Percentiles rank a stretch among this genome's conserved stretches.
Evolutionary conservation across 1,140 invertebrate species (phyloP).

Genomic region (Riptortus pedestris): DNA sequence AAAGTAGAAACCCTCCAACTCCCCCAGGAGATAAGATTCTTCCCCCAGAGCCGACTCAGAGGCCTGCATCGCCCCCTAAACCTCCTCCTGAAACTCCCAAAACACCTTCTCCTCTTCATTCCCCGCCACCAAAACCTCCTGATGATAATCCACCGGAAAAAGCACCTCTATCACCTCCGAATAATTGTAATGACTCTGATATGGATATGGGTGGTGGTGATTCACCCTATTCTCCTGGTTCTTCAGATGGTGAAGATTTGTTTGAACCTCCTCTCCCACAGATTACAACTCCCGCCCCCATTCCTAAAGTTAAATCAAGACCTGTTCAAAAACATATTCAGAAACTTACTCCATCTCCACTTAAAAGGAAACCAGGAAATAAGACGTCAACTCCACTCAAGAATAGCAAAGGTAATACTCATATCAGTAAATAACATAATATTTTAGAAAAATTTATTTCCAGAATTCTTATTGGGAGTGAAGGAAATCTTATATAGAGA

Average conservation of each 20-base stretch:
- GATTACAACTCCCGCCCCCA: neutral
- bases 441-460: neutral
- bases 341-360: slow-evolving; percentile 29
- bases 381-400: neutral
- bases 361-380: slow-evolving; percentile 1
- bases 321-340: slow-evolving; percentile 26
- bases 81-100: slow-evolving; percentile 20
- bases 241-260: slow-evolving; percentile 68
- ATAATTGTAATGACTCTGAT: slow-evolving; percentile 28
- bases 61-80: slow-evolving; percentile 4
- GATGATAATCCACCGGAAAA: slow-evolving; percentile 18
- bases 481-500: too few relatives aligned
- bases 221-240: slow-evolving; percentile 75
- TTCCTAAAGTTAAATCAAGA: slow-evolving; percentile 21
- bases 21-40: neutral
- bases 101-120: slow-evolving; percentile 17
- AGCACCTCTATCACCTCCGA: slow-evolving; percentile 15
- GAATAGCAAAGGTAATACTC: slow-evolving; percentile 11
- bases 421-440: neutral
- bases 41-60: slow-evolving; percentile 1
- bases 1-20: neutral
- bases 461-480: too few relatives aligned
- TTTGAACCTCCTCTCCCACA: slow-evolving; percentile 60
- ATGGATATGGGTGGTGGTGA: slow-evolving; percentile 37
- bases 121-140: slow-evolving; percentile 7